Percentiles rank a stretch among this genome's conserved stretches.
phyloP scores from a whole-genome alignment of 2,888 invertebrate genomes.

The Tipula helvola region DNA sequence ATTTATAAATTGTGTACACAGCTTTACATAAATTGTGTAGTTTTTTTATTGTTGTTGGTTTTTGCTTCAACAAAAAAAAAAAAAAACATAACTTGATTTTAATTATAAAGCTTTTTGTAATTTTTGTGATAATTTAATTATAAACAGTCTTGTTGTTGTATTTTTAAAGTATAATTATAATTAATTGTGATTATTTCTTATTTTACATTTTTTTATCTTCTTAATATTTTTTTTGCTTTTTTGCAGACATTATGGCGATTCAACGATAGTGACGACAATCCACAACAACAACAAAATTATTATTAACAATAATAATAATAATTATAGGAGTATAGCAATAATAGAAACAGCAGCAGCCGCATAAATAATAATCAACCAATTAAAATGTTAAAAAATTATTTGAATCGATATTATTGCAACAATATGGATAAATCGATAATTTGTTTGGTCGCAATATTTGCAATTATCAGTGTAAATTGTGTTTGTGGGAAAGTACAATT shows the following conservation, averaged over 20 bases:
- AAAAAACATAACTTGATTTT: not conserved
- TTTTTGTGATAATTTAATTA: not conserved
- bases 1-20: not conserved
- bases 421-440: not conserved
- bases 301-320: not conserved
- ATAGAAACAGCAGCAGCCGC: not conserved
- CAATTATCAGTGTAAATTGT: conserved; percentile 15
- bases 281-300: not conserved
- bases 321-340: not conserved
- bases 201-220: not conserved
- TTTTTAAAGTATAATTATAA: not conserved
- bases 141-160: not conserved
- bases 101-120: conserved; percentile 4
- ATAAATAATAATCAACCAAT: not conserved
- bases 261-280: not conserved
- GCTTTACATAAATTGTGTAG: not conserved
- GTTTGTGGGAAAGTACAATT: conserved; percentile 33
- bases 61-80: not conserved
- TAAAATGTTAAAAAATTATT: not conserved
- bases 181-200: not conserved
- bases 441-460: not conserved
- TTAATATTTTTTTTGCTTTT: not conserved
- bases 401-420: not conserved
- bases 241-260: not conserved
- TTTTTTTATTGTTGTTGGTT: not conserved